phyloP scores from a whole-genome alignment of 2,113 vertebrate genomes.

The Leptobrachium leishanense region DNA sequence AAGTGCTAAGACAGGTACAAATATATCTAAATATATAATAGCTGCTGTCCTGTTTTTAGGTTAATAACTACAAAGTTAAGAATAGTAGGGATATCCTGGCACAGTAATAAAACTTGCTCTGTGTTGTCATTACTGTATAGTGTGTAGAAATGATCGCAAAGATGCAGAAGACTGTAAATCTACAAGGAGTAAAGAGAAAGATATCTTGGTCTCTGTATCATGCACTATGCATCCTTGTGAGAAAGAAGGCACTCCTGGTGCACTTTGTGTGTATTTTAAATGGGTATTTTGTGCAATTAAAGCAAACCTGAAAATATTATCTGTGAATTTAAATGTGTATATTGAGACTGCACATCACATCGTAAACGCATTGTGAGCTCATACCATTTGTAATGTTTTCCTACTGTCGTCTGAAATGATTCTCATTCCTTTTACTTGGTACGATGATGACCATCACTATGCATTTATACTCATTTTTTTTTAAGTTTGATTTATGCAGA shows the following conservation, averaged over 20 bases:
- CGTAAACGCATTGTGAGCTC: constrained; percentile 60
- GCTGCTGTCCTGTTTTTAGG: background rate
- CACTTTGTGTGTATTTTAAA: constrained; percentile 57
- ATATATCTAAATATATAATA: background rate
- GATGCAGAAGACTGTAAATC: constrained; percentile 53
- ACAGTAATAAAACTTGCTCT: background rate
- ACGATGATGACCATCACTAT: constrained; percentile 76
- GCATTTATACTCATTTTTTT: constrained; percentile 80
- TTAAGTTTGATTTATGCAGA: constrained; percentile 82
- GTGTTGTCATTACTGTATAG: constrained; percentile 47
- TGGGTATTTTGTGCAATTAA: constrained; percentile 68
- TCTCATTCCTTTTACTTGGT: constrained; percentile 73
- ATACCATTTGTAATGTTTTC: constrained; percentile 69
- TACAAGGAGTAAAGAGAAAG: constrained; percentile 59
- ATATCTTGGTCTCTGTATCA: constrained; percentile 64
- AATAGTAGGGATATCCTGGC: background rate
- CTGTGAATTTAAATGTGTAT: constrained; percentile 62
- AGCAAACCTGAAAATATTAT: constrained; percentile 50
- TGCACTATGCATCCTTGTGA: constrained; percentile 71
- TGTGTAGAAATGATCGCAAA: constrained; percentile 58
- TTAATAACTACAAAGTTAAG: background rate
- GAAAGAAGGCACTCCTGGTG: constrained; percentile 64
- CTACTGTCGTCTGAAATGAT: constrained; percentile 62
- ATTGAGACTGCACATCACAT: constrained; percentile 61
- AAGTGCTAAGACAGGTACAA: background rate